Evolutionary conservation across 2,888 invertebrate species (phyloP).

Genomic region (Stegophylla sp.): DNA sequence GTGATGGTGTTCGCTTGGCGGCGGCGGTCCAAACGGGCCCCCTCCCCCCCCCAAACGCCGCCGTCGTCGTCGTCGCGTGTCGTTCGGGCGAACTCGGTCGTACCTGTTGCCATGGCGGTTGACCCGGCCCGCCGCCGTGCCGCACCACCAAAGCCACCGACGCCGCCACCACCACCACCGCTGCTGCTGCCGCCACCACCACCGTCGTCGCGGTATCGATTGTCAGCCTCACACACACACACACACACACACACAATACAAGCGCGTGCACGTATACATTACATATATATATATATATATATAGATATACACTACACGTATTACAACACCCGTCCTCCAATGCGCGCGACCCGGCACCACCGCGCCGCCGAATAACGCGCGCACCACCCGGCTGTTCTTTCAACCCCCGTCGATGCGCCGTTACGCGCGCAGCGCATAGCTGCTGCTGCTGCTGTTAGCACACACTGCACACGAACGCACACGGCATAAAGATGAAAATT

Average conservation of each 20-base stretch:
- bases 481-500: no score
- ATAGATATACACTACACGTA: background rate
- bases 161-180: no score
- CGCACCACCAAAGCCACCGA: constrained; percentile 12
- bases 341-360: background rate
- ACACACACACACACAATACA: background rate
- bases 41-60: background rate
- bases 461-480: no score
- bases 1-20: constrained; percentile 31
- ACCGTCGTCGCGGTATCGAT: constrained; percentile 46
- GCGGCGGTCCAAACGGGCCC: constrained; percentile 9
- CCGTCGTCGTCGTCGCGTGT: constrained; percentile 26
- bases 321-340: background rate
- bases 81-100: constrained; percentile 50
- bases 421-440: background rate
- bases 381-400: no score
- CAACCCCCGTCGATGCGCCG: background rate
- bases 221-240: constrained; percentile 46
- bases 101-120: constrained; percentile 55
- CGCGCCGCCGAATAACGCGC: background rate
- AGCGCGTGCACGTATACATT: background rate
- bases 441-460: no score
- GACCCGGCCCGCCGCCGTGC: constrained; percentile 17
- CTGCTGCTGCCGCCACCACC: no score
- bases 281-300: no score